Evolutionary conservation across 2,888 invertebrate genomes (phyloP).

Genomic region (Habroteleia sp.): DNA sequence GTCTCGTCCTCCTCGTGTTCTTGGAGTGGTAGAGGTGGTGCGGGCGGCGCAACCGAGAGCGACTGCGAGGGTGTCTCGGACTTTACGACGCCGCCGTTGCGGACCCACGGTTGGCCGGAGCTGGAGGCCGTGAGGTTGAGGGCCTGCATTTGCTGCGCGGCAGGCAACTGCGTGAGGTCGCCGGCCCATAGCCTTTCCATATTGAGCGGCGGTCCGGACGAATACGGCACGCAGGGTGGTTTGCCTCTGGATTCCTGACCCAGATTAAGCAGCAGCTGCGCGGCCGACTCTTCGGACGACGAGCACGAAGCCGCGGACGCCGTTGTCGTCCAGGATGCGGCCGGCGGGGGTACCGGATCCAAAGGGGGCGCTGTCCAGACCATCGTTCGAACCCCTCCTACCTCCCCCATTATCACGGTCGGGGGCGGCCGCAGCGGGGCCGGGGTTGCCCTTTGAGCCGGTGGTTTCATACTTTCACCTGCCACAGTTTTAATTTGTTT

Average conservation of each 20-base stretch:
- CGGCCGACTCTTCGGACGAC: conserved; percentile 83
- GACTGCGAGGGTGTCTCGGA: conserved; percentile 75
- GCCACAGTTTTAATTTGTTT: background rate
- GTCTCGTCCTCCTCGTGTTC: conserved; percentile 91
- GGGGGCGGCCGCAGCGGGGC: conserved; percentile 86
- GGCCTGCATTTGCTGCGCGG: conserved; percentile 90
- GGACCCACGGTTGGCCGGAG: conserved; percentile 77
- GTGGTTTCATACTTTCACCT: conserved; percentile 80
- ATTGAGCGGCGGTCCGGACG: conserved; percentile 86
- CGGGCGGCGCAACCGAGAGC: conserved; percentile 77
- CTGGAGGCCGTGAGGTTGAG: conserved; percentile 85
- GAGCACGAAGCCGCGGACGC: conserved; percentile 83
- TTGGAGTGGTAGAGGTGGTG: conserved; percentile 80
- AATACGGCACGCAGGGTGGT: conserved; percentile 74
- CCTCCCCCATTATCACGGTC: conserved; percentile 96
- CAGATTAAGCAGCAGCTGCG: conserved; percentile 88
- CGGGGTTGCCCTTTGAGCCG: conserved; percentile 77
- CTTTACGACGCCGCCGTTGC: conserved; percentile 77
- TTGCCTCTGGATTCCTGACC: conserved; percentile 86
- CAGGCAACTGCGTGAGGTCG: conserved; percentile 91
- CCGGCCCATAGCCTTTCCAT: conserved; percentile 97
- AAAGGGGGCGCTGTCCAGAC: conserved; percentile 85
- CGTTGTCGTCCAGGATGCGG: conserved; percentile 83
- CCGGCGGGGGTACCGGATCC: conserved; percentile 82
- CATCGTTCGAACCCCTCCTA: conserved; percentile 91